These are phyloP conservation scores for Cossypha heuglini DNA, from an alignment of 2,797 vertebrate genomes.

Conservation along the genomic window DNA sequence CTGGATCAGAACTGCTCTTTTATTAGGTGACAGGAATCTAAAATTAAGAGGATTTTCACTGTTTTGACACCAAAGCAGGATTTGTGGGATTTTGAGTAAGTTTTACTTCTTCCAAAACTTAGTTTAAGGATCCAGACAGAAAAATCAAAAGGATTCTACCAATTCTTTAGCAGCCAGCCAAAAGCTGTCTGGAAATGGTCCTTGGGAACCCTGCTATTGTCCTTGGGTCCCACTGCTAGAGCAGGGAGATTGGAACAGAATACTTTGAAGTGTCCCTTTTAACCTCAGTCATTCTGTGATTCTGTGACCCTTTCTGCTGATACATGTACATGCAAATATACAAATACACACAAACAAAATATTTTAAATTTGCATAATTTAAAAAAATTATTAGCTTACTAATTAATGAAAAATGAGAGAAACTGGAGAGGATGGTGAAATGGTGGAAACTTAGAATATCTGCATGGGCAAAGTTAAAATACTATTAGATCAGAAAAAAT, in stretches of 20 bases:
- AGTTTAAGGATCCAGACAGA: neutral
- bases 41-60: neutral
- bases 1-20: neutral
- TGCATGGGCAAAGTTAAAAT: neutral
- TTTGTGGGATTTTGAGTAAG: neutral
- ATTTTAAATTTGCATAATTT: rapidly evolving
- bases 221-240: neutral
- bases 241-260: neutral
- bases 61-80: neutral
- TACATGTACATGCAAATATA: neutral
- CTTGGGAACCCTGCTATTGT: neutral
- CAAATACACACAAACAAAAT: neutral
- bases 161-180: neutral
- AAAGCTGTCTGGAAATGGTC: neutral
- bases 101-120: neutral
- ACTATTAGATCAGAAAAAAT: neutral
- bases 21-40: neutral
- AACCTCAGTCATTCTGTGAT: neutral
- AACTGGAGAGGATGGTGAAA: neutral
- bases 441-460: neutral
- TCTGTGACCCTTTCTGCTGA: neutral
- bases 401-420: neutral
- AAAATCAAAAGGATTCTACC: neutral
- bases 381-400: neutral
- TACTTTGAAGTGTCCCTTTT: neutral